Conservation (phyloP, 2,888 invertebrate species). For the Cephonodes hylas region DNA sequence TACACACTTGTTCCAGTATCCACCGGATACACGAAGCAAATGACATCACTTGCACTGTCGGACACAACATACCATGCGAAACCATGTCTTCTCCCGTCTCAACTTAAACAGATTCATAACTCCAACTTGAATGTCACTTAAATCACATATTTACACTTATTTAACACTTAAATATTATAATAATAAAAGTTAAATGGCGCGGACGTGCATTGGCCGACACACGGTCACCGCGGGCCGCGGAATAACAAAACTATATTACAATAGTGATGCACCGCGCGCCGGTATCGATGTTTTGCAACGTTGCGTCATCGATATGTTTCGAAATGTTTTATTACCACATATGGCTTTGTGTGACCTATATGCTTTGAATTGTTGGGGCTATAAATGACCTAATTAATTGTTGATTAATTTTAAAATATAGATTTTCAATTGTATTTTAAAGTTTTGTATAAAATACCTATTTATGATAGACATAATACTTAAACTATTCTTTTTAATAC, state of each 20-base stretch:
- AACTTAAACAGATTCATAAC: slow-evolving; percentile 51
- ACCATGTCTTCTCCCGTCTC: slow-evolving; percentile 66
- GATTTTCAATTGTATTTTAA: too few species aligned
- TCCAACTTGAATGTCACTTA: not conserved
- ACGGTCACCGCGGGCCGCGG: slow-evolving; percentile 34
- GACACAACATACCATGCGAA: slow-evolving; percentile 32
- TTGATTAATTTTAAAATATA: too few species aligned
- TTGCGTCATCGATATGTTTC: slow-evolving; percentile 2
- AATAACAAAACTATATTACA: slow-evolving; percentile 16
- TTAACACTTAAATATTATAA: not conserved
- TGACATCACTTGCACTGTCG: too few species aligned
- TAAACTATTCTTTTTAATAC: too few species aligned
- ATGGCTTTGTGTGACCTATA: too few species aligned
- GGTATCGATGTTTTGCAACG: slow-evolving; percentile 4
- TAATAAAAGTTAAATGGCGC: slow-evolving; percentile 28
- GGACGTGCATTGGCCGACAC: slow-evolving; percentile 32
- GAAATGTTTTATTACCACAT: not conserved
- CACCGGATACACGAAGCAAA: not conserved
- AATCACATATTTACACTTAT: slow-evolving; percentile 4
- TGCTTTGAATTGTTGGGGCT: too few species aligned
- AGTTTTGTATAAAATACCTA: too few species aligned
- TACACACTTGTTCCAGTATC: not conserved
- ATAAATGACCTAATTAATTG: too few species aligned
- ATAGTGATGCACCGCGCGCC: slow-evolving; percentile 11
- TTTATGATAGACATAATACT: too few species aligned